Evolutionary conservation across 1,140 invertebrate species (phyloP).

Genomic region (Tenebrio molitor): DNA sequence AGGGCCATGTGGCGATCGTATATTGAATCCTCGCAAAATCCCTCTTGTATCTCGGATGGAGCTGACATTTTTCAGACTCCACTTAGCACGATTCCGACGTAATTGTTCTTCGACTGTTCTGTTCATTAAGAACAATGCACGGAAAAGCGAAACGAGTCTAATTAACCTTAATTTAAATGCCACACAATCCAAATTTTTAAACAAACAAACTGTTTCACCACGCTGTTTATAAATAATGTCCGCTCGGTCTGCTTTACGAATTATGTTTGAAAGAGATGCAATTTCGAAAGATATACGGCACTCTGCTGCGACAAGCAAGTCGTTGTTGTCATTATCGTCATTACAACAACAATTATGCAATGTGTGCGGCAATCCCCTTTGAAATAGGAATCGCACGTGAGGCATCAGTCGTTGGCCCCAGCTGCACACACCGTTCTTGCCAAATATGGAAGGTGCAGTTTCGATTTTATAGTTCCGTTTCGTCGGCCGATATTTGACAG

Average conservation of each 20-base stretch:
- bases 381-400: constrained; percentile 25
- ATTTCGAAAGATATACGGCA: constrained; percentile 16
- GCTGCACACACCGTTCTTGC: background rate
- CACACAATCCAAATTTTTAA: constrained; percentile 5
- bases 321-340: constrained; percentile 27
- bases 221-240: background rate
- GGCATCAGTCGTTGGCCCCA: constrained; percentile 19
- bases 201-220: constrained; percentile 22
- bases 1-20: too few species aligned
- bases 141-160: background rate
- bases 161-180: constrained; percentile 17
- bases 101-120: too few species aligned
- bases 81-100: too few species aligned
- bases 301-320: constrained; percentile 26
- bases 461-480: too few species aligned
- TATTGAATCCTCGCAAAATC: too few species aligned
- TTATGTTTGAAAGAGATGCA: constrained; percentile 18
- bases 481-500: background rate
- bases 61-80: too few species aligned
- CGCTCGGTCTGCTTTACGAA: constrained; percentile 19
- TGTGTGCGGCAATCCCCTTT: constrained; percentile 35
- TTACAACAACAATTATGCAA: constrained; percentile 34
- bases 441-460: background rate
- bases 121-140: too few species aligned
- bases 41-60: too few species aligned